These are phyloP conservation scores for Trichogramma dendrolimi DNA, from an alignment of 2,888 invertebrate genomes.

Conservation along the genomic window DNA sequence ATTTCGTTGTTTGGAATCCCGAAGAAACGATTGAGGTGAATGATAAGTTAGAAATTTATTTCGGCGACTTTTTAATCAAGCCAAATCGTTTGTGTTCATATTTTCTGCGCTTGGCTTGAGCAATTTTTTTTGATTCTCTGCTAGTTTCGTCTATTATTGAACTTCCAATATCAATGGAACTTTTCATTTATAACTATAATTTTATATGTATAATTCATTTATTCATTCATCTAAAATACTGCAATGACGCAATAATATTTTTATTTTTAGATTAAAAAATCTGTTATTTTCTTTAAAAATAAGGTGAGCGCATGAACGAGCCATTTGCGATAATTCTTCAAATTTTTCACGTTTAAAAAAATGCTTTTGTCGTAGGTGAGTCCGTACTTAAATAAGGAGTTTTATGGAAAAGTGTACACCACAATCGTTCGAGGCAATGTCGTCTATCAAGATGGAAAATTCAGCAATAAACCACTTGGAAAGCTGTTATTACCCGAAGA, in stretches of 20 bases:
- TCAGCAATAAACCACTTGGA: constrained; percentile 53
- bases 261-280: constrained; percentile 44
- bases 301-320: constrained; percentile 54
- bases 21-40: constrained; percentile 59
- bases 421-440: constrained; percentile 65
- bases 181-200: background rate
- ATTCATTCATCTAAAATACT: background rate
- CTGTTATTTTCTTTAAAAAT: constrained; percentile 65
- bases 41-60: background rate
- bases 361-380: constrained; percentile 55
- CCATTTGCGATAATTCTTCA: background rate
- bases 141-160: no score
- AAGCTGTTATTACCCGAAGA: constrained; percentile 49
- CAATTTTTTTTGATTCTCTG: no score
- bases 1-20: constrained; percentile 69
- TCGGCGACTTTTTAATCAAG: background rate
- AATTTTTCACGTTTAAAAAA: constrained; percentile 1
- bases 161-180: no score
- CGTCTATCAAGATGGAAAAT: constrained; percentile 56
- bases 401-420: constrained; percentile 62
- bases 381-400: constrained; percentile 61
- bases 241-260: background rate
- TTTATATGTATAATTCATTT: background rate
- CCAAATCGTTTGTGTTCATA: background rate
- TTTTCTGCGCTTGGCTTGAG: background rate